Percentiles rank a stretch among this genome's conserved stretches.
These are phyloP conservation scores for Heterodera carotae DNA, from an alignment of 1,140 invertebrate species.

Conservation along the genomic window DNA sequence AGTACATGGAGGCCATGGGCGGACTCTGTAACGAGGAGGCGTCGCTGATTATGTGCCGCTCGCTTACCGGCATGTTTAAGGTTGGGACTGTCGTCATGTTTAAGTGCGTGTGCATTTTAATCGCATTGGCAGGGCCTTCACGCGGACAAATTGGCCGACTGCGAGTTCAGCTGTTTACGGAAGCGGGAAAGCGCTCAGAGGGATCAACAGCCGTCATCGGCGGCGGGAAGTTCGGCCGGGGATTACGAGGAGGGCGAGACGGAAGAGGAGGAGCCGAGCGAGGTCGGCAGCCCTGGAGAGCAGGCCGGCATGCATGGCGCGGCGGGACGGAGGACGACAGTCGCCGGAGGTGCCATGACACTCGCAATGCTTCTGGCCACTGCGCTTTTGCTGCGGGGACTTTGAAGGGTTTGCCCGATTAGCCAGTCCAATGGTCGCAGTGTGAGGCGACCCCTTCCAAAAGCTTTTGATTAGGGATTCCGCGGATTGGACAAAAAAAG, in stretches of 20 bases:
- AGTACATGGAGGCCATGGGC: constrained; percentile 59
- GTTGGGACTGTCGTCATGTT: constrained; percentile 28
- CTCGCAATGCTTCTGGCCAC: not conserved
- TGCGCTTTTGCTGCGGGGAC: constrained; percentile 3
- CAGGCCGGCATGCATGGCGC: constrained; percentile 2
- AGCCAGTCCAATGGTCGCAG: no score
- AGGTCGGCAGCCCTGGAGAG: constrained; percentile 20
- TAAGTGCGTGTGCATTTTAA: no score
- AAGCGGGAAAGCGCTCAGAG: constrained; percentile 22
- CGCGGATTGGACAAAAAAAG: no score
- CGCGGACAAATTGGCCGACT: constrained; percentile 57
- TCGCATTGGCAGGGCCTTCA: constrained; percentile 62
- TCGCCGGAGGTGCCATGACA: not conserved
- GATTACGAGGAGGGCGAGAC: constrained; percentile 18
- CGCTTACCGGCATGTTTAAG: constrained; percentile 53
- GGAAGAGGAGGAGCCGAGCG: constrained; percentile 24
- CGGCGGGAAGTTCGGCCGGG: constrained; percentile 7
- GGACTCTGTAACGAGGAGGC: constrained; percentile 63
- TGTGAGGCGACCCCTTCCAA: no score
- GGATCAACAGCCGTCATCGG: constrained; percentile 8
- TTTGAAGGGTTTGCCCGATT: not conserved
- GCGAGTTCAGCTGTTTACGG: constrained; percentile 54
- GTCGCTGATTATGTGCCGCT: constrained; percentile 60
- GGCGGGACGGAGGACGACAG: not conserved
- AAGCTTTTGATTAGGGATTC: no score